phyloP scores from a whole-genome alignment of 2,113 vertebrate species.

The Etheostoma spectabile region DNA sequence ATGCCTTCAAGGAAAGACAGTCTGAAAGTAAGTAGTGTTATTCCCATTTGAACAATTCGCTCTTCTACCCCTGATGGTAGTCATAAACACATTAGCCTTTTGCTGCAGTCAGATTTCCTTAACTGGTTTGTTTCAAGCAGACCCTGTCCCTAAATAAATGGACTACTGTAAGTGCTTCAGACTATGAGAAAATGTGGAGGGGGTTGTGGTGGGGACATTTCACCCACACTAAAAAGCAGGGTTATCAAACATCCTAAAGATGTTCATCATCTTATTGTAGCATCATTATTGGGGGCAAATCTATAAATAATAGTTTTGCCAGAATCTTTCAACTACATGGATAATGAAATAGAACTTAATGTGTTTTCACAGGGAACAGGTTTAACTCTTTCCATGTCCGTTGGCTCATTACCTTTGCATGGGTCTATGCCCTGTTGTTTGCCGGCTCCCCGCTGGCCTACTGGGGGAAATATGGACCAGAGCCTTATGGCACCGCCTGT shows the following conservation, averaged over 20 bases:
- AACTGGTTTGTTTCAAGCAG: background rate
- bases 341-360: constrained; percentile 2
- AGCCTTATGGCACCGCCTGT: constrained; percentile 88
- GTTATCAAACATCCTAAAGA: background rate
- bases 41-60: background rate
- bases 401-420: constrained; percentile 80
- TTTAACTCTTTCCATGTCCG: constrained; percentile 78
- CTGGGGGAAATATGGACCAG: constrained; percentile 85
- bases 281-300: background rate
- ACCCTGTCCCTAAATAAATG: background rate
- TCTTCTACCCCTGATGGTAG: background rate
- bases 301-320: background rate
- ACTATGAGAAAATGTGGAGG: background rate
- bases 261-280: background rate
- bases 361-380: constrained; percentile 80
- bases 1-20: background rate
- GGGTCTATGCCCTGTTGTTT: constrained; percentile 84
- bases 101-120: background rate
- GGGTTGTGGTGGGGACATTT: background rate
- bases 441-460: constrained; percentile 82
- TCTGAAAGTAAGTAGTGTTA: background rate
- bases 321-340: background rate
- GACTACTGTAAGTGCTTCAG: background rate
- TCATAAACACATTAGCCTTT: background rate
- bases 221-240: background rate